Conservation (phyloP, 1,140 invertebrate genomes). For the Whitmania pigra region DNA sequence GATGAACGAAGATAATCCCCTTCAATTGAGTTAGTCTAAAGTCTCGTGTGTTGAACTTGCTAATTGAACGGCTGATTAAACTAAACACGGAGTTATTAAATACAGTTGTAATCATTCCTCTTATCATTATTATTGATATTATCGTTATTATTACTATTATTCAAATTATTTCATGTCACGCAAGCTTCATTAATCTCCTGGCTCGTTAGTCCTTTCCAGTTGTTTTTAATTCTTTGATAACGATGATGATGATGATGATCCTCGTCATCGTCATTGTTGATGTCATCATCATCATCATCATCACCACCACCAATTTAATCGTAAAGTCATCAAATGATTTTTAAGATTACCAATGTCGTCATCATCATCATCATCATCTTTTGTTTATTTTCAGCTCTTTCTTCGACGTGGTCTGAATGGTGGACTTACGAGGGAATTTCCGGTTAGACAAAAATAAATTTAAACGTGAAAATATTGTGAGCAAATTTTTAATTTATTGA, state of each 20-base stretch:
- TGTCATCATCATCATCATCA: background rate
- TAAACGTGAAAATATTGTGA: background rate
- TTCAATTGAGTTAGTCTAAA: no score
- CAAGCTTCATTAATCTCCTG: no score
- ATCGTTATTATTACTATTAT: no score
- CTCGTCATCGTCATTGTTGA: background rate
- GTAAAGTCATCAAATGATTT: background rate
- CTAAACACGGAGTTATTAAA: no score
- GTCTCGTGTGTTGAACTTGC: no score
- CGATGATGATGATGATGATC: background rate
- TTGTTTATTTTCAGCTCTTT: background rate
- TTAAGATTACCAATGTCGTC: background rate
- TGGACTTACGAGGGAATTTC: conserved; percentile 5
- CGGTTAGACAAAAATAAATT: background rate
- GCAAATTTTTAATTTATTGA: no score
- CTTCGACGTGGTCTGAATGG: conserved; percentile 5
- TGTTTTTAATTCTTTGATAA: no score
- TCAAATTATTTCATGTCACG: no score
- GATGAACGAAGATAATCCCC: background rate
- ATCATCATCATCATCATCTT: background rate
- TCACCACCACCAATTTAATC: background rate
- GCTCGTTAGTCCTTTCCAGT: no score
- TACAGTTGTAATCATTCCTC: no score
- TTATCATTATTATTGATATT: no score
- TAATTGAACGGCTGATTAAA: no score